These are phyloP conservation scores for Athalia rosae DNA, from an alignment of 2,888 invertebrate genomes.

Conservation along the genomic window DNA sequence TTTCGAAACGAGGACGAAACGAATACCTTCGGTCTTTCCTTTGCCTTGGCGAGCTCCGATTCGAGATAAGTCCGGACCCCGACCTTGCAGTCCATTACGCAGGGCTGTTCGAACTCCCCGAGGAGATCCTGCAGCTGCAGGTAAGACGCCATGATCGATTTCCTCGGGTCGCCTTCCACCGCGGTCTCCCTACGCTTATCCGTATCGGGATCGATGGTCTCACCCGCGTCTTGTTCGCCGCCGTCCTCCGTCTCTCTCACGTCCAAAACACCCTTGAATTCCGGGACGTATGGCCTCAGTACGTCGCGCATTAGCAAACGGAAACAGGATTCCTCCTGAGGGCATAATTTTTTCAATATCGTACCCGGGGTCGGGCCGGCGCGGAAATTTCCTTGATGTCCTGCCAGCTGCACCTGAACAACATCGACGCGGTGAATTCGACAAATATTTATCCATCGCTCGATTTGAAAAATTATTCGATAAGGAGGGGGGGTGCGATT, in stretches of 20 bases:
- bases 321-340: slow-evolving; percentile 93
- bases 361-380: slow-evolving; percentile 95
- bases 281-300: slow-evolving; percentile 92
- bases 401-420: slow-evolving; percentile 85
- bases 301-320: slow-evolving; percentile 90
- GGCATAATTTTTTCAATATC: slow-evolving; percentile 93
- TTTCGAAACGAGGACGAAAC: slow-evolving; percentile 44
- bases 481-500: too few species aligned
- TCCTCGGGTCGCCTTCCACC: slow-evolving; percentile 53
- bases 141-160: slow-evolving; percentile 75
- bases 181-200: slow-evolving; percentile 48
- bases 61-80: slow-evolving; percentile 96
- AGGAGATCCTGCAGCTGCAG: slow-evolving; percentile 94
- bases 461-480: too few species aligned
- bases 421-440: not conserved
- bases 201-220: slow-evolving; percentile 43
- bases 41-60: slow-evolving; percentile 95
- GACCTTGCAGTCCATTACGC: slow-evolving; percentile 98
- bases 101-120: slow-evolving; percentile 92
- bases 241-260: slow-evolving; percentile 68
- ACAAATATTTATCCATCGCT: too few species aligned
- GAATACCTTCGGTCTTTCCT: slow-evolving; percentile 93
- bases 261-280: slow-evolving; percentile 85
- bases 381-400: slow-evolving; percentile 96
- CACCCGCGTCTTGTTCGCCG: slow-evolving; percentile 44